Conservation (phyloP, 2,797 vertebrate genomes). For the Tamandua tetradactyla region DNA sequence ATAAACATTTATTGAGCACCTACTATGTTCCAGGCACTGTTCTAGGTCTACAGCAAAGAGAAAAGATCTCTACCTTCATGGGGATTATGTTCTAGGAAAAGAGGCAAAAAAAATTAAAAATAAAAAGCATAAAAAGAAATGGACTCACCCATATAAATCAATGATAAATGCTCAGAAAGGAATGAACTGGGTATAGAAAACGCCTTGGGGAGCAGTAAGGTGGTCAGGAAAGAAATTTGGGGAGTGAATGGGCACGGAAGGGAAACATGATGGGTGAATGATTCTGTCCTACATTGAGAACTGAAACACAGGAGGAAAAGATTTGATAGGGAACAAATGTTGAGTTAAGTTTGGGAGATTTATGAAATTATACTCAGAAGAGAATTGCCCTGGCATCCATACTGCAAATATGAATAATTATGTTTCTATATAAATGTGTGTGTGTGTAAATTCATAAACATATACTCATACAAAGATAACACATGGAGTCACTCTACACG, state of each 20-base stretch:
- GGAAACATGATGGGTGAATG: not conserved
- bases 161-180: not conserved
- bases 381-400: not conserved
- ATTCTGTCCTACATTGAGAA: not conserved
- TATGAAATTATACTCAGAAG: not conserved
- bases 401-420: not conserved
- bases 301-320: not conserved
- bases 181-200: not conserved
- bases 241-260: not conserved
- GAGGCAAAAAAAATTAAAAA: not conserved
- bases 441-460: not conserved
- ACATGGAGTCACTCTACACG: not conserved
- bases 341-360: not conserved
- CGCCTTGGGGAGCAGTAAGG: not conserved
- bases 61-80: not conserved
- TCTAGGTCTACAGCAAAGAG: not conserved
- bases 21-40: not conserved
- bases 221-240: not conserved
- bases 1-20: constrained; percentile 20
- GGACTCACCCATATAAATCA: not conserved
- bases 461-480: not conserved
- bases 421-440: not conserved
- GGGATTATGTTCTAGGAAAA: not conserved
- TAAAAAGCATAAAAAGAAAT: constrained; percentile 27
- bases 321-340: not conserved